Evolutionary conservation across 1,140 invertebrate genomes (phyloP), one percentile per base, ranked within the genome.

Genomic region (Melitaea cinxia): DNA sequence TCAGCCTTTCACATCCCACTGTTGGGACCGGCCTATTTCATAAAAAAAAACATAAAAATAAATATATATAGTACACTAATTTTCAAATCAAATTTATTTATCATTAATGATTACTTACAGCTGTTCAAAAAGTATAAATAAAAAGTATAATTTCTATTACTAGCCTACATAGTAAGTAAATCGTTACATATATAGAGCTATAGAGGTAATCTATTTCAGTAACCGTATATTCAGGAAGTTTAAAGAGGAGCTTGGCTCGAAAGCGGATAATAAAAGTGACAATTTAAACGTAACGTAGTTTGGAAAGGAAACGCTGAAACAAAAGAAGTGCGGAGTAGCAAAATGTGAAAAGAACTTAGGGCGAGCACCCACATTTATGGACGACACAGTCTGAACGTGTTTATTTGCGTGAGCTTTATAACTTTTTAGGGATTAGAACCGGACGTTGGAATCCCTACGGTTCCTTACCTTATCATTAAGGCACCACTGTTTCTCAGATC

Each of bases 181-280:
- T 47, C 28, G 15, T 54, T 33, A 35, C n/a, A n/a, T 54, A 14
- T 42, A 42, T 42, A 42, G 37, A 42, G 14, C 15, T 42, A 17
- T 42, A 42, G 37, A 42, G 37, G 37, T 42, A 58, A 59, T 45
- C 26, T 60, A 50, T 60, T 35, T 37, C 9, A 60, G 47, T 60
- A 52, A 50, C 28, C 19, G 30, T 64, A 45, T 50, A 56, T 56
- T 64, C 19, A 26, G 45, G 42, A 56, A 56, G 61, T 64, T 64
- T 37, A 55, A 50, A 64, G 66, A 59, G 65, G 59, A 72, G 62
- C 67, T 59, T 61, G 57, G 54, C 55, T 68, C 63, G 63, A 73
- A 66, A 69, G 68, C 64, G 78, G 73, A 78, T 76, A 85, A 72
- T 76, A 83, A 85, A 83, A 79, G 71, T 78, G 78, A 88, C 79